Percentiles rank a stretch among this genome's conserved stretches.
These are phyloP conservation scores for Artibeus lituratus DNA, from an alignment of 2,797 vertebrate species.

Conservation along the genomic window DNA sequence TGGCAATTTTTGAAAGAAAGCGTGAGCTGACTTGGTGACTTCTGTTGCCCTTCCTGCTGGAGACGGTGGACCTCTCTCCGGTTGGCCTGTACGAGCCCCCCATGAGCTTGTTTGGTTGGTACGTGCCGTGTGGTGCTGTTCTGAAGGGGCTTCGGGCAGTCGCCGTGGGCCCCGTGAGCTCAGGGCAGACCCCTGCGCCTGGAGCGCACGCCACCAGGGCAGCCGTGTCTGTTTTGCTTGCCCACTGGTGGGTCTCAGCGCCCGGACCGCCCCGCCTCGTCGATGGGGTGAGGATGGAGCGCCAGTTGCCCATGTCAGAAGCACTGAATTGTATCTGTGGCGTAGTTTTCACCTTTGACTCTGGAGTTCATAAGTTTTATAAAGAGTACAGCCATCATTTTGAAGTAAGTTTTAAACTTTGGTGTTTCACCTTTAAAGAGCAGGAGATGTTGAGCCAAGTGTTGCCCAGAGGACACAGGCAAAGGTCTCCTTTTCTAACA, in stretches of 20 bases:
- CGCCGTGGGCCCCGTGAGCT: too few relatives aligned
- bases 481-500: background rate
- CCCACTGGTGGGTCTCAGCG: accelerated
- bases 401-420: constrained; percentile 7
- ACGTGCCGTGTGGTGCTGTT: too few relatives aligned
- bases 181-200: too few relatives aligned
- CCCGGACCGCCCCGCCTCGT: background rate
- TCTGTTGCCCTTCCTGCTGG: too few relatives aligned
- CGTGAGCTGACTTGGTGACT: too few relatives aligned
- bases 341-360: background rate
- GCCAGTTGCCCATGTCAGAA: background rate
- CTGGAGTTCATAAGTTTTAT: background rate
- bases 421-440: background rate
- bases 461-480: background rate
- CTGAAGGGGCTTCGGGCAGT: too few relatives aligned
- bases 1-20: too few relatives aligned
- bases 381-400: background rate
- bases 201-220: accelerated
- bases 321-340: background rate
- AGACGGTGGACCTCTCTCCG: too few relatives aligned
- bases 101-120: too few relatives aligned
- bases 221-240: background rate
- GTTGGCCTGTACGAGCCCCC: too few relatives aligned
- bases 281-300: background rate
- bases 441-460: background rate